phyloP scores from a whole-genome alignment of 2,888 invertebrate genomes.

The Ophioninae sp. region DNA sequence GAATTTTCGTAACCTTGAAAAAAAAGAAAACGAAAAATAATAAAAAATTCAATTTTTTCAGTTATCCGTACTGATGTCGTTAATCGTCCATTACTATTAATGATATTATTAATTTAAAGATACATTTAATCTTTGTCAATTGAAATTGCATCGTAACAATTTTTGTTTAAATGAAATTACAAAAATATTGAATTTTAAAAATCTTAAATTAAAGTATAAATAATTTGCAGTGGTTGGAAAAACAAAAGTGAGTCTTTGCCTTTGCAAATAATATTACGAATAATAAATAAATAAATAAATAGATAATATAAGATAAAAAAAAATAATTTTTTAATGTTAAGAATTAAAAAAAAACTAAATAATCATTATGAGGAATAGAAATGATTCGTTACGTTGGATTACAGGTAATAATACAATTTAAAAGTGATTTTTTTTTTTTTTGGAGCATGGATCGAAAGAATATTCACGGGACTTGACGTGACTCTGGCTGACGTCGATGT shows the following conservation, averaged over 20 bases:
- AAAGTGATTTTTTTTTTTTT: neutral
- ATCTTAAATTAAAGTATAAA: neutral
- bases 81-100: neutral
- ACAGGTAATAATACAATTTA: neutral
- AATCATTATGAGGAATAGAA: neutral
- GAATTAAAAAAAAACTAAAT: neutral
- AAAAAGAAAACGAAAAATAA: neutral
- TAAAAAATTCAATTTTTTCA: neutral
- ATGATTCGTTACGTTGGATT: neutral
- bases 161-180: too few relatives aligned
- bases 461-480: slow-evolving; percentile 62
- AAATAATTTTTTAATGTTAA: neutral
- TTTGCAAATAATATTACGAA: neutral
- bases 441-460: neutral
- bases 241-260: too few relatives aligned
- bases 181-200: neutral
- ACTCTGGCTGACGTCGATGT: slow-evolving; percentile 39
- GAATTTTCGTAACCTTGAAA: slow-evolving; percentile 55
- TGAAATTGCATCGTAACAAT: too few relatives aligned
- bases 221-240: neutral
- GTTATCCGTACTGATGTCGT: too few relatives aligned
- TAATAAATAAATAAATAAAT: neutral
- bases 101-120: too few relatives aligned
- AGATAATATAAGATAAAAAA: neutral
- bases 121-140: too few relatives aligned